Percentiles rank a stretch among this genome's conserved stretches.
These are phyloP conservation scores for Fregetta grallaria DNA, from an alignment of 2,113 vertebrate genomes.

Conservation along the genomic window DNA sequence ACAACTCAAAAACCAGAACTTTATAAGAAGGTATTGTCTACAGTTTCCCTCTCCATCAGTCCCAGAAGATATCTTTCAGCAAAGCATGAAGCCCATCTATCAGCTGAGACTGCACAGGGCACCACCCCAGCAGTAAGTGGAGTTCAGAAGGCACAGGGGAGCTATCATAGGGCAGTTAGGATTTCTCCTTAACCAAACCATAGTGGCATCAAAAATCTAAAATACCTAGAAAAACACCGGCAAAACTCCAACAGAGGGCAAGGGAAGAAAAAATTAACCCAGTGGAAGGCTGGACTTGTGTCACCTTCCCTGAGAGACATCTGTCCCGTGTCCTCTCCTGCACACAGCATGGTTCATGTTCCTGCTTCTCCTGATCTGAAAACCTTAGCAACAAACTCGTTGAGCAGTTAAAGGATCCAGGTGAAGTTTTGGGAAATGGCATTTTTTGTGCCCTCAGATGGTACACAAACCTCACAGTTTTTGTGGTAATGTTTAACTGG, in stretches of 20 bases:
- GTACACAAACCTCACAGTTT: neutral
- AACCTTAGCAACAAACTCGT: neutral
- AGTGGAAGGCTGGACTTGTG: neutral
- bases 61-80: neutral
- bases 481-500: constrained; percentile 6
- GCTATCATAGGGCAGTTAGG: neutral
- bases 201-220: neutral
- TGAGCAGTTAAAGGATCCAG: neutral
- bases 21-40: neutral
- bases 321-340: neutral
- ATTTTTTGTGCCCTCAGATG: neutral
- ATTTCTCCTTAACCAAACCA: neutral
- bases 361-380: neutral
- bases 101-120: neutral
- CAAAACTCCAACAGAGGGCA: neutral
- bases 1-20: neutral
- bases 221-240: neutral
- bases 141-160: neutral
- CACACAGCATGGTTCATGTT: neutral
- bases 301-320: neutral
- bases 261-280: neutral
- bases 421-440: neutral
- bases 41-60: neutral
- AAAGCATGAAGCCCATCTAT: neutral
- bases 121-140: neutral